Evolutionary conservation across 2,888 invertebrate species (phyloP), one percentile per base, ranked within the genome.

Genomic region (Watsonalla cultraria): DNA sequence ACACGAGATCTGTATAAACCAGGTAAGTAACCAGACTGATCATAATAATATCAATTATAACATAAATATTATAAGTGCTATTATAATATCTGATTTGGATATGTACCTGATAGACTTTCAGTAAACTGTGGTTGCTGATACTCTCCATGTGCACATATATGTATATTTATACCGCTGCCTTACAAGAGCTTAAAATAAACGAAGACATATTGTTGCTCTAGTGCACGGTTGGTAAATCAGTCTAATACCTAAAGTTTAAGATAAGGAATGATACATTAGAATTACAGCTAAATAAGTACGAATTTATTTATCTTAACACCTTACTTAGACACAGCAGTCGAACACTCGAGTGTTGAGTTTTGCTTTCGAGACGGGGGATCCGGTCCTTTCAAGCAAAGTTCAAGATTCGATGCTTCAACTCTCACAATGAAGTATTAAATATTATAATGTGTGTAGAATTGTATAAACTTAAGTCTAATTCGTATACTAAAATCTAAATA

Each of bases 381-480:
- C 5, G 4, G 42, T 42, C 4, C n/a, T 42, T 11, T 8, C 11
- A 11, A 11, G 5, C 42, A 42, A 42, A 42, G 1, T 8, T 42
- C 42, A 42, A 42, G 8, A 42, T 42, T 42, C 42, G 42, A 42
- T 39, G 39, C 42, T 11, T 42, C 42, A 11, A 42, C 42, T 42
- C 2, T 11, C 11, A 42, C 42, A 42, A 11, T 42, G 42, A 11
- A 11, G 9, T 42, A 42, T 11, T 42, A 37, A 11, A 11, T 5
- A 42, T 11, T 11, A 11, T 42, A 11, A 42, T 11, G 11, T 42
- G 42, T 42, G 11, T 11, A 42, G 42, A 42, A 42, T 67, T 52
- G 54, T 61, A 56, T 54, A 56, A 65, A 60, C 60, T 55, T 66
- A 66, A 66, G 66, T 68, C 66, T 68, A 42, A 11, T 8, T 42